Evolutionary conservation across 2,888 invertebrate species (phyloP).

Genomic region (Coronaproctus castanopsis): DNA sequence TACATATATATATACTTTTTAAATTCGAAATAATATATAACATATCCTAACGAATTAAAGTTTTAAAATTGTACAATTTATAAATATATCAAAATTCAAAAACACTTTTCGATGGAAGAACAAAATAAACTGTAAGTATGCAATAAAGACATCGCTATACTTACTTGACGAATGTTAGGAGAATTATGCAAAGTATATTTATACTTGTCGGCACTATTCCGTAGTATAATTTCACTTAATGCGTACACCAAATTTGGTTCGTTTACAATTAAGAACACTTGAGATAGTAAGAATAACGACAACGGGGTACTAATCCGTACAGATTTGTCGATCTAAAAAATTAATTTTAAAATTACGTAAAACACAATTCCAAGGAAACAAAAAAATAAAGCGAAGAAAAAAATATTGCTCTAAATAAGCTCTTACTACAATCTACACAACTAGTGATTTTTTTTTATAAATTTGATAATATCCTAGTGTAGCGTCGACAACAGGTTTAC

Average conservation of each 20-base stretch:
- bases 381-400: too few species aligned
- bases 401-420: too few species aligned
- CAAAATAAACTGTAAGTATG: too few species aligned
- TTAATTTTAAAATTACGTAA: background rate
- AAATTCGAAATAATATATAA: too few species aligned
- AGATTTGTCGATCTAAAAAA: conserved; percentile 22
- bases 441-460: background rate
- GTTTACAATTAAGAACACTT: conserved; percentile 85
- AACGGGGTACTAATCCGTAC: conserved; percentile 51
- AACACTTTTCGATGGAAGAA: too few species aligned
- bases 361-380: background rate
- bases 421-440: too few species aligned
- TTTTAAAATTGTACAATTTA: too few species aligned
- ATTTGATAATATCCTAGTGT: background rate
- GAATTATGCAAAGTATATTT: background rate
- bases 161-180: conserved; percentile 5
- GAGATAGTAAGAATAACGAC: conserved; percentile 68
- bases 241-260: conserved; percentile 78
- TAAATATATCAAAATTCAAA: too few species aligned
- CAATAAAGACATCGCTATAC: too few species aligned
- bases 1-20: too few species aligned
- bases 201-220: conserved; percentile 44
- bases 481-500: background rate
- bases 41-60: too few species aligned
- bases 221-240: conserved; percentile 72